Base-by-base conservation (phyloP, 2,797 vertebrate species). In the Sciurus carolinensis region DNA sequence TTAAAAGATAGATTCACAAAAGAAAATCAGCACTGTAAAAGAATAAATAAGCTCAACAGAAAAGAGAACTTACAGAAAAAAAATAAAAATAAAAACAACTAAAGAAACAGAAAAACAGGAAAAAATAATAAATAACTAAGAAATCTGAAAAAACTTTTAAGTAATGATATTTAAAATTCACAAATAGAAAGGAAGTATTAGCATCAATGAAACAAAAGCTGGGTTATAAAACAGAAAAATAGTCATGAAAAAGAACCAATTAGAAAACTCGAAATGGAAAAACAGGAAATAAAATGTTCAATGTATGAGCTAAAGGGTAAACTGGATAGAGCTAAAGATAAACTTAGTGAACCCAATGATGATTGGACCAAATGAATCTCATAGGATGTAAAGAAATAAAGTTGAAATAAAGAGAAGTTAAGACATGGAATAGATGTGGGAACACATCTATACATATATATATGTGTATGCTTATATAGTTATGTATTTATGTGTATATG, bases 191-290 rank as follows among this genome's bases (percentile, higher is more conserved):
- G 92, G 15, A 11, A 72, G 10, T 20, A 87, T 81, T 91, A 50
- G 5, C 36, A 69, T 54, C 30, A 52, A 59, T 77, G 81, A 95
- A 84, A 91, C 50, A 66, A 94, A 95, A 44, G 14, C 28, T 66
- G 14, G 5, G 24, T 82, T 91, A 75, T 42, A 39, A 89, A 83
- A 82, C 13, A 36, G 17, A 93, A 59, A 10, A 71, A 75, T 4
- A 67, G 22, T 73, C 81, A 72, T 1, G 11, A 28, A 64, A 84
- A 94, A 84, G 42, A 92, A 75, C 42, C 20, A 57, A 50, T 2
- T 79, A n/a, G 22, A 96, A 95, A 73, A 54, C 44, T 90, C 90
- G 20, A 90, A 87, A 76, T 73, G 77, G 33, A 88, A 96, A 95
- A 87, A 44, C 42, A 62, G 39, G 2, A 91, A 94, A 66, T 79